Evolutionary conservation across 2,113 vertebrate genomes (phyloP).

Genomic region (Trogon surrucura): DNA sequence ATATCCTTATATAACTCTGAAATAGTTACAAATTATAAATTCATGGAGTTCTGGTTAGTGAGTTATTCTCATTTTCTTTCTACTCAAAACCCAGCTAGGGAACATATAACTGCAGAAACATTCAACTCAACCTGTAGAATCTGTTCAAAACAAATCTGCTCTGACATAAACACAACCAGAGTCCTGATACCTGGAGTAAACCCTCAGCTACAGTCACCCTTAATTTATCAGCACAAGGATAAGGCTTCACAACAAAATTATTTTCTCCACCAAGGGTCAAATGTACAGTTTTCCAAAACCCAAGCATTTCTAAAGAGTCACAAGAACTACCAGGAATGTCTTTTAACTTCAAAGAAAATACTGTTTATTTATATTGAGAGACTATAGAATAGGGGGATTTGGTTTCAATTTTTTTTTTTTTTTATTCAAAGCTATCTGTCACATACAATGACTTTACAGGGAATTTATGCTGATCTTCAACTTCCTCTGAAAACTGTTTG

Average conservation of each 20-base stretch:
- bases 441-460: neutral
- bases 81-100: neutral
- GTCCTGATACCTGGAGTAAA: neutral
- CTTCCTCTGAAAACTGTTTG: constrained; percentile 34
- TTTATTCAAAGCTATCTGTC: neutral
- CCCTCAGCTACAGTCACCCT: neutral
- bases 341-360: constrained; percentile 25
- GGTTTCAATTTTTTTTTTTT: neutral
- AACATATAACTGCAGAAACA: neutral
- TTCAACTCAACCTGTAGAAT: neutral
- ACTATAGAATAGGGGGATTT: neutral
- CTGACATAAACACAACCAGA: neutral
- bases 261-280: neutral
- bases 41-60: neutral
- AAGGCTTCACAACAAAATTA: neutral
- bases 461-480: constrained; percentile 7
- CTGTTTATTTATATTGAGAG: constrained; percentile 17
- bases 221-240: neutral
- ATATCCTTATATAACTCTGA: neutral
- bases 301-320: neutral
- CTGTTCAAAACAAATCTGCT: neutral
- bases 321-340: neutral
- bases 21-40: neutral
- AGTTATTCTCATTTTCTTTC: neutral
- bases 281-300: neutral